These are phyloP conservation scores for Gymnocephalus cernua DNA, from an alignment of 2,113 vertebrate species.

Conservation along the genomic window DNA sequence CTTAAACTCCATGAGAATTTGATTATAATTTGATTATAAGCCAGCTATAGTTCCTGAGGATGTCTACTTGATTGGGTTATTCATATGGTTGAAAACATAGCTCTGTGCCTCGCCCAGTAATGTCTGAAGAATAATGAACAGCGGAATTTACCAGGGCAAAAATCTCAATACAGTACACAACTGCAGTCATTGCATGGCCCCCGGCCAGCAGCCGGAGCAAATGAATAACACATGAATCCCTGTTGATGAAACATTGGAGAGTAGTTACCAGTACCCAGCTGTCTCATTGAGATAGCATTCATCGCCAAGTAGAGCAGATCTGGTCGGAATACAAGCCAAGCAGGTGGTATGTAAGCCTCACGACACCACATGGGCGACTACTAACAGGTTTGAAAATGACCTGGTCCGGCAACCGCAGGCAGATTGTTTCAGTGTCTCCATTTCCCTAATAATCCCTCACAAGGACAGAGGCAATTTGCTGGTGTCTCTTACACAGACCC, in stretches of 20 bases:
- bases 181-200: conserved; percentile 75
- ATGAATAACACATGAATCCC: conserved; percentile 82
- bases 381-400: conserved; percentile 76
- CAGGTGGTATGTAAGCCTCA: conserved; percentile 71
- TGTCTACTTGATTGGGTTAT: conserved; percentile 68
- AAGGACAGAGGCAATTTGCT: conserved; percentile 69
- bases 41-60: conserved; percentile 69
- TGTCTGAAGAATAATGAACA: conserved; percentile 70
- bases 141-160: conserved; percentile 60
- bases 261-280: conserved; percentile 80
- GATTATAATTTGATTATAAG: conserved; percentile 79
- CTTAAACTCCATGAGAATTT: conserved; percentile 68
- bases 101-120: conserved; percentile 46
- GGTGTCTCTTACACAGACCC: conserved; percentile 71
- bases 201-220: conserved; percentile 68
- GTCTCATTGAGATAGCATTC: conserved; percentile 77
- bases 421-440: conserved; percentile 70
- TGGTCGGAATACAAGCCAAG: conserved; percentile 69
- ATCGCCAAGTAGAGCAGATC: conserved; percentile 70
- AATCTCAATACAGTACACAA: conserved; percentile 74
- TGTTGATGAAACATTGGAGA: conserved; percentile 83
- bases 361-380: conserved; percentile 53
- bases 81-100: conserved; percentile 66
- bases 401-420: conserved; percentile 48
- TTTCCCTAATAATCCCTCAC: conserved; percentile 77